phyloP scores from a whole-genome alignment of 2,113 vertebrate species.

The Mirza zaza region DNA sequence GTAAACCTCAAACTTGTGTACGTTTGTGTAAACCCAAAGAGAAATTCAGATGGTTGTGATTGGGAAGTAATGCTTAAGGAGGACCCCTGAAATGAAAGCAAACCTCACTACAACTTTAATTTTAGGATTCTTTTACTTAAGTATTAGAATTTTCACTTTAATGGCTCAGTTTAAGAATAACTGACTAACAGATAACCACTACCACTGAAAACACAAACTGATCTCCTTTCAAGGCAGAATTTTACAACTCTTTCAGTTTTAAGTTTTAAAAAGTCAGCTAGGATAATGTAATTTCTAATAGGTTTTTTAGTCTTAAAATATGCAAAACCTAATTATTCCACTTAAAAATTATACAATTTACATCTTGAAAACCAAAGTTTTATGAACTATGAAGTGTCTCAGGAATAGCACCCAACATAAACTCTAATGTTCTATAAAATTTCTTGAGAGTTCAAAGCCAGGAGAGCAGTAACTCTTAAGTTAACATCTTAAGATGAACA shows the following conservation, averaged over 20 bases:
- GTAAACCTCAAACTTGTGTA: neutral
- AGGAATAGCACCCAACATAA: neutral
- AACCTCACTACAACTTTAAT: neutral
- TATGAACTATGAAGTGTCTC: neutral
- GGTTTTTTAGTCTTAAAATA: neutral
- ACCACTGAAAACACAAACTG: neutral
- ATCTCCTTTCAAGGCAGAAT: neutral
- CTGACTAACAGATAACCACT: neutral
- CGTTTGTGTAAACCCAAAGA: neutral
- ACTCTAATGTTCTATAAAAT: neutral
- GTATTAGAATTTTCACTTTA: conserved; percentile 16
- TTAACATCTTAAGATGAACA: neutral
- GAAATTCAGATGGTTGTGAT: neutral
- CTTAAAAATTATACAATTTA: neutral
- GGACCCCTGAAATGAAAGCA: neutral
- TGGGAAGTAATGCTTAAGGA: neutral
- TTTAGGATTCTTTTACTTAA: neutral
- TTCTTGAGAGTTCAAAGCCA: neutral
- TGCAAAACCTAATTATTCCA: neutral
- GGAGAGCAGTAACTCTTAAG: neutral
- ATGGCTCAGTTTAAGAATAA: neutral
- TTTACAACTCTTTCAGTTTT: neutral
- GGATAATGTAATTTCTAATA: neutral
- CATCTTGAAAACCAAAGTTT: neutral
- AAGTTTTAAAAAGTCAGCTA: neutral